Evolutionary conservation across 2,888 invertebrate species (phyloP), one percentile per base, ranked within the genome.

Genomic region (Drosophila meridionalis): DNA sequence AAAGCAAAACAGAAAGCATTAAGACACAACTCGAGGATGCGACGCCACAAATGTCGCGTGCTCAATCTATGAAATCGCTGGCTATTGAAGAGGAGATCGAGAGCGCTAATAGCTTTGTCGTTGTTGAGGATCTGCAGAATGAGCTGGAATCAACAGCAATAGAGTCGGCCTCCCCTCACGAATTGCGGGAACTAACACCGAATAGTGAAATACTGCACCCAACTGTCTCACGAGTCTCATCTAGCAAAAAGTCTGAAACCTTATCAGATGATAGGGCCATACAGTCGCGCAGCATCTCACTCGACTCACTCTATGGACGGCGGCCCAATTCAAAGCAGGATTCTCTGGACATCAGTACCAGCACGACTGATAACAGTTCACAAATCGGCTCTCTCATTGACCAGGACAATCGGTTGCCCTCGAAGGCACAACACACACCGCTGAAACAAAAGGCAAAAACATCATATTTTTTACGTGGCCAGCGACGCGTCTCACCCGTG

Each of bases 21-120:
- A 83, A 89, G 40, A 90, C 87, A 2, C 89, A 90, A 59, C 48
- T 91, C 26, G 90, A 89, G 43, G 91, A 91, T 20, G 57, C 61
- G 1, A 89, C 91, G 0, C 86, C 91, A 8, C 79, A 90, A 47
- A 55, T 90, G 6, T 92, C 92, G 7, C 83, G 92, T 5, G 79
- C 87, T 0, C 87, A 91, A 87, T 94, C 93, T 11, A 82, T 93
- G 90, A 95, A 92, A 92, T 94, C 90, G 83, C 93, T 91, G 92
- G 93, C 89, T 87, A 93, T 90, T 85, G 93, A 87, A 88, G 94
- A 92, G 80, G 89, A 90, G 69, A 85, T 92, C 11, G 92, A 93
- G 61, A 91, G 91, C 52, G 83, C 74, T 56, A 87, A 86, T 45
- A 91, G 87, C 60, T 89, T 90, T 55, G 76, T 89, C 40, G 83